Conservation (phyloP, 2,113 vertebrate genomes). For the Pleuronectes platessa region DNA sequence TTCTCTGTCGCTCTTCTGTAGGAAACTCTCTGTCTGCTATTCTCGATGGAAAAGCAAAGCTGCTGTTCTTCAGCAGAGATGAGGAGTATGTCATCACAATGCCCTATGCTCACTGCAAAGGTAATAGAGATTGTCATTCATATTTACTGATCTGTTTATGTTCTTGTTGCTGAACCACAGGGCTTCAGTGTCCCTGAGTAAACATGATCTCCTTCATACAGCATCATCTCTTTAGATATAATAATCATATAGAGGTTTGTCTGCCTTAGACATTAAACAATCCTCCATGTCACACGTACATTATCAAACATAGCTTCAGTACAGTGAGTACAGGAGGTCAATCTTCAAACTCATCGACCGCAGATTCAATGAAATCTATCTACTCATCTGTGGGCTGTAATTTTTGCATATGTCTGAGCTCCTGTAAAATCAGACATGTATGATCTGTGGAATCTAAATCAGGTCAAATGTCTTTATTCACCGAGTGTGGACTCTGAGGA, state of each 20-base stretch:
- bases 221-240: not conserved
- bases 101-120: slow-evolving; percentile 98
- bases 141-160: too few relatives aligned
- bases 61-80: slow-evolving; percentile 86
- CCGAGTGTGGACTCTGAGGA: too few relatives aligned
- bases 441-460: too few relatives aligned
- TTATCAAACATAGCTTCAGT: too few relatives aligned
- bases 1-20: slow-evolving; percentile 58
- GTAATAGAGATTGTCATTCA: slow-evolving; percentile 69
- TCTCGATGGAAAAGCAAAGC: slow-evolving; percentile 92
- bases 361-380: not conserved
- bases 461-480: too few relatives aligned
- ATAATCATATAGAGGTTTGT: not conserved
- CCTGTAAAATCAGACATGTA: too few relatives aligned
- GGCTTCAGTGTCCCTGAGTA: too few relatives aligned
- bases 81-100: slow-evolving; percentile 96
- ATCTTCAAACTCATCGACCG: not conserved
- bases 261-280: not conserved
- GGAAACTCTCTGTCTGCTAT: slow-evolving; percentile 96
- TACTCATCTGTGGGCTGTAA: not conserved
- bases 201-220: too few relatives aligned
- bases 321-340: too few relatives aligned
- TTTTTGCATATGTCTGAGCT: too few relatives aligned
- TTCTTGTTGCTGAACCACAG: not conserved
- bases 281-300: not conserved